Evolutionary conservation across 1,140 invertebrate species (phyloP), one percentile per base, ranked within the genome.

Genomic region (Trichogramma pretiosum): DNA sequence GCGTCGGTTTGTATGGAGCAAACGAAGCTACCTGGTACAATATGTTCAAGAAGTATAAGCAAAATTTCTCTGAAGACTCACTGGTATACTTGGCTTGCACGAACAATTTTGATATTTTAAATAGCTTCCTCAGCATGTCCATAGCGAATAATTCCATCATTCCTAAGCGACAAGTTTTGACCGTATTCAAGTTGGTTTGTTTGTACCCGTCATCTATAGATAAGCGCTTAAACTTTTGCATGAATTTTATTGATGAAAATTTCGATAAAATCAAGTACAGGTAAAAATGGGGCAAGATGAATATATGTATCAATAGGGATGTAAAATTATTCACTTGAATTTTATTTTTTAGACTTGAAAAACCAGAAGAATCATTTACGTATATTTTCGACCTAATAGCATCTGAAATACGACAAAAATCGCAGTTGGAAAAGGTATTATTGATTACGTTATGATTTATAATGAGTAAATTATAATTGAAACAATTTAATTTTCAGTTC

Each of bases 71-170:
- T 4, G 40, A 51, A 49, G 43, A 50, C 22, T 17, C 39, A 16
- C 33, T 61, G 1, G 48, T 36, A 22, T 52, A 52, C 41, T 40
- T 61, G 16, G 26, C 42, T n/a, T 56, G 51, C 5, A 50, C 56
- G 1, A 47, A 52, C 47, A 43, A 62, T 53, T 33, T 41, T 30
- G 46, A 44, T 3, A 54, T 59, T 9, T 39, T 61, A 1, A 21
- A 46, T 9, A 26, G 52, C 22, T 61, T 53, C n/a, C 38, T 59
- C 4, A 50, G 44, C 21, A 17, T 26, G 26, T 37, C 44, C 4
- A 40, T 37, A 5, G 21, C 13, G 1, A 39, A 35, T 10, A 9
- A 41, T 14, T 45, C 35, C 2, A 26, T 35, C 18, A 50, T 48
- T 11, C 41, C 35, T 11, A 16, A 37, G 11, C 48, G 48, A 4